Evolutionary conservation across 1,140 invertebrate species (phyloP), one percentile per base, ranked within the genome.

Genomic region (Chironomus tepperi): DNA sequence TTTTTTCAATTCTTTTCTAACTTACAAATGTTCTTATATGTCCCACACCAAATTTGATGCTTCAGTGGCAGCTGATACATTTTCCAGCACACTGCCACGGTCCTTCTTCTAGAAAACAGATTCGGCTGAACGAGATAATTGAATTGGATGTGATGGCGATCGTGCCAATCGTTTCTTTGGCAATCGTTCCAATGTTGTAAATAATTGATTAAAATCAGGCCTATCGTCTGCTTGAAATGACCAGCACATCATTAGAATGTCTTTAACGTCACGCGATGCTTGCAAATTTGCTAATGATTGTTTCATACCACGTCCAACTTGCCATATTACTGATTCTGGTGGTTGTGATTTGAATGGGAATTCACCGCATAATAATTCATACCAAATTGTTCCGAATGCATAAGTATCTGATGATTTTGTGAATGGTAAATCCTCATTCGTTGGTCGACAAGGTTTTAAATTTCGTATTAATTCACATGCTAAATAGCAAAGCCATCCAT

Each of bases 331-430:
- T 1, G 94, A 90, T 84, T 99, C 97, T 0, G 95, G 91, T 34
- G 95, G 93, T 80, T 96, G 91, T 15, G 89, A 89, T 81, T 94
- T 94, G 81, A 98, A 99, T 9, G 98, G 97, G 89, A 95, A 99
- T 78, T 98, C 94, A 1, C 95, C 94, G 81, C 94, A 97, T 72
- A 99, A 84, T 73, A 99, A 84, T 84, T 99, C 98, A 84, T 98
- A 99, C 97, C 97, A 99, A 19, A 99, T 94, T 43, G 98, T 99
- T 34, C 98, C 97, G 86, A 99, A 99, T 74, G 97, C 95, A 85
- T 97, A 99, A 70, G 98, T 91, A 84, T 99, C 98, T 15, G 95
- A 96, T 73, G 89, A 88, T 79, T 90, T 90, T 47, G 93, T 91
- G 84, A 99, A 99, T 73, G 96, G 95, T 78, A 99, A 85, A 79